These are phyloP conservation scores for Aplochiton taeniatus DNA, from an alignment of 2,797 vertebrate genomes.

Conservation along the genomic window DNA sequence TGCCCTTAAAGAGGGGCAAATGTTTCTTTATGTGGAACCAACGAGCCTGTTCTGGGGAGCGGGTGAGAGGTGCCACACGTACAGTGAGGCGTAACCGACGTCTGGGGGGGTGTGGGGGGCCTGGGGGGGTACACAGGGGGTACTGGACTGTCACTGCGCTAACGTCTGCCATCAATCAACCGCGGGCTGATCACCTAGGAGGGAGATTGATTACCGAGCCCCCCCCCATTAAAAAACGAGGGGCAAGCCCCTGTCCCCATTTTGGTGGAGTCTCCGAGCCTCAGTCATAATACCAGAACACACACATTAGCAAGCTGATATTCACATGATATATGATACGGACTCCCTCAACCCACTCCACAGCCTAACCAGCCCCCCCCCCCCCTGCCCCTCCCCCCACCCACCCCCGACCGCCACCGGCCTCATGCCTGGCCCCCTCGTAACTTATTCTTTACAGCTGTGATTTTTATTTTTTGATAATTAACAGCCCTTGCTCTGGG, in stretches of 20 bases:
- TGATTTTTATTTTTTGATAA: constrained; percentile 35
- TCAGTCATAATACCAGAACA: constrained; percentile 41
- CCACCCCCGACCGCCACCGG: neutral
- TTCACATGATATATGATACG: constrained; percentile 53
- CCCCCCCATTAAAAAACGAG: constrained; percentile 29
- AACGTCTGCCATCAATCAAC: constrained; percentile 22
- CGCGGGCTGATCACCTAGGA: constrained; percentile 23
- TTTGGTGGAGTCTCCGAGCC: neutral
- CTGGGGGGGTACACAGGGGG: constrained; percentile 1
- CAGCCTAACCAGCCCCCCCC: neutral
- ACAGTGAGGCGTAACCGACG: constrained; percentile 26
- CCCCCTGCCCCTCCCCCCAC: constrained; percentile 9
- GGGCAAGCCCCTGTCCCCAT: neutral
- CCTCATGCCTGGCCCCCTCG: neutral
- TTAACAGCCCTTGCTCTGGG: constrained; percentile 32
- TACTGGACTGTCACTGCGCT: neutral
- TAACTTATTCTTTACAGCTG: constrained; percentile 23
- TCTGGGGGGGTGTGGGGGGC: constrained; percentile 24
- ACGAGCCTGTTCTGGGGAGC: constrained; percentile 51
- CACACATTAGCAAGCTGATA: constrained; percentile 51
- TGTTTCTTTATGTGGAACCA: constrained; percentile 72
- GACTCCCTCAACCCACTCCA: constrained; percentile 17
- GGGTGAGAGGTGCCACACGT: constrained; percentile 35
- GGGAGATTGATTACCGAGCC: constrained; percentile 28
- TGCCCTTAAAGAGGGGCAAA: constrained; percentile 73